Base-by-base conservation (phyloP, 1,140 invertebrate species). In the Archivesica marissinica region DNA sequence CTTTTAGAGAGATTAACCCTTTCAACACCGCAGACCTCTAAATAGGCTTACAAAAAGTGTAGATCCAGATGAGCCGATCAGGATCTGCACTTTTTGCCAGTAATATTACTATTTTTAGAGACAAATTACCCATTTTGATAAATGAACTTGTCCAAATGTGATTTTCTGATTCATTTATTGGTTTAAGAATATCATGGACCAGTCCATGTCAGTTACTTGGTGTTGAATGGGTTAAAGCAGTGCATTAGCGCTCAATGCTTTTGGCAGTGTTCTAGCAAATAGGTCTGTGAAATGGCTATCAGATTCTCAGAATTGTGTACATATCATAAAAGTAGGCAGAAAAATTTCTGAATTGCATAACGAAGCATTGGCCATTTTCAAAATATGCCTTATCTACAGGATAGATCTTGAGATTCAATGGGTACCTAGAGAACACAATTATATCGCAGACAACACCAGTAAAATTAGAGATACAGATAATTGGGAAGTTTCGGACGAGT, bases 281-380 rank as follows among this genome's bases (percentile, higher is more conserved):
- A 7, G 33, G 35, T 64, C 61, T 11, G 68, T 72, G 15, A 72
- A 39, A 44, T 72, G 68, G 68, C 44, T 72, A 17, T 72, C 68
- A 15, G 68, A 72, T 25, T 72, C 68, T n/a, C 68, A 72, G 25
- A 33, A 28, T 7, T 72, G 68, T 72, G 68, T 72, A 7, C 68
- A 72, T 25, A 38, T 72, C 4, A 39, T 72, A 6, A 72, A 72
- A 25, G 68, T 41, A 11, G 68, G 38, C 23, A 72, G 68, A 41
- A 25, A 13, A 20, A 72, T 41, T 39, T 7, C 44, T n/a, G 68
- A 72, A 39, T 44, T 72, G 28, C 68, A 72, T 6, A 9, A 7
- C 17, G n/a, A 41, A 20, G 68, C 68, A 41, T 7, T 39, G 44
- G 28, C 35, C 41, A 72, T 72, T 41, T 72, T 72, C 41, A 47